A percentile compares a stretch with the other conserved stretches of the same genome.
Evolutionary conservation across 2,888 invertebrate genomes (phyloP).

Genomic region (Aporophyla lueneburgensis): DNA sequence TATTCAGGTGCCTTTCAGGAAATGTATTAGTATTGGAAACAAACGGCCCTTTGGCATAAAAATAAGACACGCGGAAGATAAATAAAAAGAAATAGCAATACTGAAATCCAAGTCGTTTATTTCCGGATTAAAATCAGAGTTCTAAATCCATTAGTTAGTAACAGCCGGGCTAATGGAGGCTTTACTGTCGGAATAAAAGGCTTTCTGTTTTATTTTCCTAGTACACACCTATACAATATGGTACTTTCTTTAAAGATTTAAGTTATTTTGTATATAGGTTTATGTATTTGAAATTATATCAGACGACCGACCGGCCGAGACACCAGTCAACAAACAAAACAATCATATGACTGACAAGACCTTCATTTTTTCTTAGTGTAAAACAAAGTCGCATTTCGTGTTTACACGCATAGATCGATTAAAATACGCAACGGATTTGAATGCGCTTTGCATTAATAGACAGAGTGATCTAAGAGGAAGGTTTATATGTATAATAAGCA

Average conservation of each 20-base stretch:
- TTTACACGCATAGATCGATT: too few relatives aligned
- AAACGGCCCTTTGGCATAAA: constrained; percentile 21
- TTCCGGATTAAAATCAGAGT: constrained; percentile 46
- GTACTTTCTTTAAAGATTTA: not conserved
- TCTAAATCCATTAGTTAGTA: constrained; percentile 47
- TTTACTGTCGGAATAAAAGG: constrained; percentile 23
- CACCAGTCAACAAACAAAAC: not conserved
- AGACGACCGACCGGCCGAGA: constrained; percentile 6
- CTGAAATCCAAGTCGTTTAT: constrained; percentile 38
- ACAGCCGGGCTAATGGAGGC: constrained; percentile 28
- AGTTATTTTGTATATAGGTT: not conserved
- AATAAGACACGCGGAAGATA: constrained; percentile 19
- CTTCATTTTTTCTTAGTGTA: too few relatives aligned
- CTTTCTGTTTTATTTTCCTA: constrained; percentile 15
- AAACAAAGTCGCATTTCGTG: too few relatives aligned
- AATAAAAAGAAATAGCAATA: constrained; percentile 18
- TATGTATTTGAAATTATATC: not conserved
- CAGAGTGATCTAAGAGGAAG: too few relatives aligned
- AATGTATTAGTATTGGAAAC: constrained; percentile 30
- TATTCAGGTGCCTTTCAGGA: constrained; percentile 38
- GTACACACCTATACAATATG: not conserved
- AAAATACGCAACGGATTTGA: too few relatives aligned
- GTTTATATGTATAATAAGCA: too few relatives aligned
- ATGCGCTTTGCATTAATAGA: too few relatives aligned
- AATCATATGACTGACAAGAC: not conserved